Evolutionary conservation across 2,888 invertebrate genomes (phyloP), one percentile per base, ranked within the genome.

Genomic region (Bhutanitis thaidina): DNA sequence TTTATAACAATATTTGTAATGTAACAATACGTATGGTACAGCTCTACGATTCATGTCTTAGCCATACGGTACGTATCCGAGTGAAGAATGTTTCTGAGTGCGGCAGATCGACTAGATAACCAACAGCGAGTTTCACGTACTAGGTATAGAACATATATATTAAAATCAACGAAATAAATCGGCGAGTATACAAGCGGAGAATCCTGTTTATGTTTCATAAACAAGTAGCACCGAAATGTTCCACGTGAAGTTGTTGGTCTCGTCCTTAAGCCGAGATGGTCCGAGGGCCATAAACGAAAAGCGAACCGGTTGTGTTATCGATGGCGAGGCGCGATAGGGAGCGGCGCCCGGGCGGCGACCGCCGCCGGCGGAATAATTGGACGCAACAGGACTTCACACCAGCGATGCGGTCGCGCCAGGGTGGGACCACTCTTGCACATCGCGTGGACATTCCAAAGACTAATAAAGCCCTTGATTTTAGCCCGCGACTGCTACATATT

Each of bases 341-440:
- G 69, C 69, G 86, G 86, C 87, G 86, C 85, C 86, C 77, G 75
- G 72, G 67, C 66, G 79, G 69, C 82, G 82, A 79, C 84, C 86
- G 78, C 83, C 83, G 85, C 81, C 71, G 75, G 66, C 79, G 73
- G 77, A 80, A 80, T 88, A 88, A 88, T 88, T 88, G 88, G 85
- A 73, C 87, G 78, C 88, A 81, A 71, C 88, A 73, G 88, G 88
- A 88, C 86, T 88, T 88, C 87, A 88, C 88, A 88, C 88, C 80
- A 81, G 70, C 66, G 60, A 54, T 55, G 54, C 54, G 54, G 58
- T 50, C 59, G 38, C 29, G 44, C 34, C 15, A n/a, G 1, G 15
- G 15, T 40, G 7, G n/a, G 2, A 65, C 62, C 61, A 52, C 40
- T 34, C 25, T 20, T 35, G 47, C 53, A 13, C 5, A 12, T 12